Evolutionary conservation across 2,113 vertebrate genomes (phyloP), one percentile per base, ranked within the genome.

Genomic region (Colossoma macropomum): DNA sequence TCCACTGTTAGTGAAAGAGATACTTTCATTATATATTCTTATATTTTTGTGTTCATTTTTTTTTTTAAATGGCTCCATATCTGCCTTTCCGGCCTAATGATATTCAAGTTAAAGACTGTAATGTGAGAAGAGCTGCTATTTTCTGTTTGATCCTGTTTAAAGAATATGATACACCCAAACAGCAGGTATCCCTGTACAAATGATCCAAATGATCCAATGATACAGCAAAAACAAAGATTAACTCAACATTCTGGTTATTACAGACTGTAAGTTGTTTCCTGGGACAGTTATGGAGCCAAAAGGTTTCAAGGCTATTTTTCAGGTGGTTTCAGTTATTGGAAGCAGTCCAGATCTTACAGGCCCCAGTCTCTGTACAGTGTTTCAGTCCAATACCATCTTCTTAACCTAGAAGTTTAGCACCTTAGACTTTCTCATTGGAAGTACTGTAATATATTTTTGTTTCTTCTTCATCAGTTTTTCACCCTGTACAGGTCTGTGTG

Each of bases 41-140:
- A 7, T 38, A 38, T 7, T 7, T 38, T 38, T 38, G 34, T 38
- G 7, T 3, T 7, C 3, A 7, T 38, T 38, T 38, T 38, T 38
- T 38, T 38, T 38, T 38, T 38, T 38, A 38, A 38, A 38, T 38
- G 34, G 59, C 32, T 15, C 11, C 0, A 21, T 21, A 34, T 68
- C 9, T 71, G n/a, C 6, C 60, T 50, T 50, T 66, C 59, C 50
- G 2, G 41, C 11, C 50, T 70, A 80, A 80, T 59, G 27, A 71
- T 80, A 80, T 80, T 21, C 41, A 23, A 32, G 27, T 76, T 70
- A 5, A 66, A 34, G 65, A 59, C 17, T 60, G 77, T 70, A 70
- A 79, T 68, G 23, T 6, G 75, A 77, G 10, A n/a, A 45, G 52
- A 19, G 25, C 56, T 80, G 66, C 52, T 80, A 25, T 60, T 80